phyloP scores from a whole-genome alignment of 1,140 invertebrate species.

The Drosophila melanica region DNA sequence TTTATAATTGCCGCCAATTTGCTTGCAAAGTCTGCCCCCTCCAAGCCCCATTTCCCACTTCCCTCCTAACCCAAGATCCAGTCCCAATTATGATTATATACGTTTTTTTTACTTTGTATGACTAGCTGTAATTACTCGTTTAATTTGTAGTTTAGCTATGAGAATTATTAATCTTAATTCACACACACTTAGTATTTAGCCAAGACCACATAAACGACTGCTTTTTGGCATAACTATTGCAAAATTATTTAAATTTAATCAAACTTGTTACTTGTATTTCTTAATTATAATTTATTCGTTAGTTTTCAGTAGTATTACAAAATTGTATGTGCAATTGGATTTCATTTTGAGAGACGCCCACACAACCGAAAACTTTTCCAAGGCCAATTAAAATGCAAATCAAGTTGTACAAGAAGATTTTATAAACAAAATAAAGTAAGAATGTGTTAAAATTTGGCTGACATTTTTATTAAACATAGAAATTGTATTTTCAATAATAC shows the following conservation, averaged over 20 bases:
- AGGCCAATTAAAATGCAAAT: constrained; percentile 41
- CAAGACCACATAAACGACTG: constrained; percentile 37
- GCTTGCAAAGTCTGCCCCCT: constrained; percentile 55
- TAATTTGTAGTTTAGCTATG: constrained; percentile 73
- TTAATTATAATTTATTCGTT: constrained; percentile 60
- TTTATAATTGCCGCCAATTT: constrained; percentile 69
- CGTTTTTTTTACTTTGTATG: constrained; percentile 69
- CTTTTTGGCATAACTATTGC: constrained; percentile 38
- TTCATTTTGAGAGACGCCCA: constrained; percentile 5
- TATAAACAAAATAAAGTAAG: constrained; percentile 66
- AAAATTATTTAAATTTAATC: constrained; percentile 31
- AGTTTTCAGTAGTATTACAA: constrained; percentile 58
- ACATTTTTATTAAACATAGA: neutral
- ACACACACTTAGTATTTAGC: constrained; percentile 17
- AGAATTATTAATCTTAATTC: constrained; percentile 78
- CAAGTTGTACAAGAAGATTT: constrained; percentile 46
- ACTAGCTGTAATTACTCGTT: constrained; percentile 67
- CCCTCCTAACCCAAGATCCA: constrained; percentile 13
- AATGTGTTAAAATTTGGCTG: constrained; percentile 49
- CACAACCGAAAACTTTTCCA: constrained; percentile 21
- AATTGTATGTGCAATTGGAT: constrained; percentile 37
- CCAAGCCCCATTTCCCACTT: constrained; percentile 9
- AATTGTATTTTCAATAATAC: too few relatives aligned
- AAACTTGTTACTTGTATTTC: constrained; percentile 4
- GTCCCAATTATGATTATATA: constrained; percentile 61